These are phyloP conservation scores for Pasiphila rectangulata DNA, from an alignment of 2,888 invertebrate species.

Conservation along the genomic window DNA sequence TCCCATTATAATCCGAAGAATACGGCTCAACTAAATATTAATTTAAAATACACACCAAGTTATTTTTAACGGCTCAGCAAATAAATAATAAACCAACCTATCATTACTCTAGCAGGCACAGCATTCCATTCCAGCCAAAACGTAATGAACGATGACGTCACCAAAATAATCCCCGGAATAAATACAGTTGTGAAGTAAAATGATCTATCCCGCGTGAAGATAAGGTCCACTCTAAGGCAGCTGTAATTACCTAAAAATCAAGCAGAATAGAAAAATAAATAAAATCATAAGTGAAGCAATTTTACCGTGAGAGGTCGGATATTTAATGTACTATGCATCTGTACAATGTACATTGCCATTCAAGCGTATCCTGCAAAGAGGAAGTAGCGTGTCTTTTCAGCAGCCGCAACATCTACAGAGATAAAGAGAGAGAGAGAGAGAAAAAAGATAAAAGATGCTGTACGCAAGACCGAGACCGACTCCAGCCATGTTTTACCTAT, in stretches of 20 bases:
- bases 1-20: slow-evolving; percentile 19
- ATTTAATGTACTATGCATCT: neutral
- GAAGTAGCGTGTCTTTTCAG: slow-evolving; percentile 64
- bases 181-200: slow-evolving; percentile 98
- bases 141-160: slow-evolving; percentile 97
- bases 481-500: slow-evolving; percentile 84
- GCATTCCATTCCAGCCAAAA: slow-evolving; percentile 99
- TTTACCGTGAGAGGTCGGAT: slow-evolving; percentile 34
- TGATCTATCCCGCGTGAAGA: slow-evolving; percentile 96
- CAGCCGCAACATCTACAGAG: slow-evolving; percentile 69
- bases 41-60: slow-evolving; percentile 23
- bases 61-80: slow-evolving; percentile 36
- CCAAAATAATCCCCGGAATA: slow-evolving; percentile 97
- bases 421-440: slow-evolving; percentile 33
- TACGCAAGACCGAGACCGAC: slow-evolving; percentile 66
- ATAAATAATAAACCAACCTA: slow-evolving; percentile 85
- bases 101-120: slow-evolving; percentile 97
- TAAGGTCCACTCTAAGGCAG: slow-evolving; percentile 95
- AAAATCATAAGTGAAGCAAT: slow-evolving; percentile 30
- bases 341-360: slow-evolving; percentile 29
- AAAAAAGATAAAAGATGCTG: slow-evolving; percentile 59
- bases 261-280: slow-evolving; percentile 69
- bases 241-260: slow-evolving; percentile 94
- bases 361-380: slow-evolving; percentile 62
- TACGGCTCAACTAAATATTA: slow-evolving; percentile 25